Evolutionary conservation across 2,797 vertebrate species (phyloP).

Genomic region (Myiothlypis chrysogaster): DNA sequence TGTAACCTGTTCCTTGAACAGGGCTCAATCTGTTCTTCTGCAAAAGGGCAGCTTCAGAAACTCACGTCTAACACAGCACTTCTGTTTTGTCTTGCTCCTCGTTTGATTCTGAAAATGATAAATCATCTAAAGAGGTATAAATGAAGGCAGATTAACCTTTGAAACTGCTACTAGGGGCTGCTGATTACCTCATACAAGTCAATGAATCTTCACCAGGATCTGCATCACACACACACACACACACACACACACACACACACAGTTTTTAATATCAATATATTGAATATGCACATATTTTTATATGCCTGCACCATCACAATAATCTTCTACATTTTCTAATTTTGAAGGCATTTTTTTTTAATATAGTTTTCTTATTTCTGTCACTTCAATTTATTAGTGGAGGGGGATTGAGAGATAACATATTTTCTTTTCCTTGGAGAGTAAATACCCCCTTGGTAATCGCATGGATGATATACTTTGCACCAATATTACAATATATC

Average conservation of each 20-base stretch:
- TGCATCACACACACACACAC: not conserved
- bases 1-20: not conserved
- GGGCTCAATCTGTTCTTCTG: not conserved
- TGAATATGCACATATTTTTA: not conserved
- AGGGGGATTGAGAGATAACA: fast-evolving
- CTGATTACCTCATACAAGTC: constrained; percentile 57
- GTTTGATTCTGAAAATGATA: constrained; percentile 58
- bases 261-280: not conserved
- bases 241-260: not conserved
- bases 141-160: constrained; percentile 64
- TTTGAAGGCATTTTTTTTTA: not conserved
- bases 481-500: not conserved
- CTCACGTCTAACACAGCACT: not conserved
- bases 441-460: not conserved
- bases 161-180: constrained; percentile 10
- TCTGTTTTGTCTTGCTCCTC: not conserved
- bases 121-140: constrained; percentile 35
- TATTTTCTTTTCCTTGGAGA: not conserved
- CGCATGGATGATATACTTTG: not conserved
- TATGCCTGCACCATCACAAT: not conserved
- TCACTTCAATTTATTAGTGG: not conserved
- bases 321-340: not conserved
- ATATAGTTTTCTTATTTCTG: not conserved
- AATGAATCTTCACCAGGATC: not conserved
- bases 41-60: not conserved